Evolutionary conservation across 2,888 invertebrate genomes (phyloP).

Genomic region (Silvanus unidentatus): DNA sequence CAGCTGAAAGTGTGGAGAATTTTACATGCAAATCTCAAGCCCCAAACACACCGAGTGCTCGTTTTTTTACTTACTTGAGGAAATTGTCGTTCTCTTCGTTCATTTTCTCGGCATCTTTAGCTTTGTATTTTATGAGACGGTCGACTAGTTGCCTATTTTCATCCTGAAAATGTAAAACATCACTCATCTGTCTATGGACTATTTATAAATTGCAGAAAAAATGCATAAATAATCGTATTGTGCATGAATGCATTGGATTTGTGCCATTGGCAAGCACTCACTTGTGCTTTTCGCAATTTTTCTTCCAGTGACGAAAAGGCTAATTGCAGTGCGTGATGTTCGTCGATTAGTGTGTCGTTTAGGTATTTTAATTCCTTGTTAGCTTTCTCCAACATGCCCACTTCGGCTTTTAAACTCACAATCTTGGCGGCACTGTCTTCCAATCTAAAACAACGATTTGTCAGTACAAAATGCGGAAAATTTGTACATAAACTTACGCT

Average conservation of each 20-base stretch:
- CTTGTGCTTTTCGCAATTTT: slow-evolving; percentile 76
- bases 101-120: slow-evolving; percentile 91
- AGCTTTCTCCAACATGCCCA: slow-evolving; percentile 64
- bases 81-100: slow-evolving; percentile 96
- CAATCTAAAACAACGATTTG: slow-evolving; percentile 49
- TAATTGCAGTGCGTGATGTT: slow-evolving; percentile 89
- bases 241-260: too few relatives aligned
- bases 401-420: slow-evolving; percentile 64
- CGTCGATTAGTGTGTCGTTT: slow-evolving; percentile 86
- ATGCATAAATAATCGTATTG: too few relatives aligned
- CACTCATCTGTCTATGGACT: not conserved
- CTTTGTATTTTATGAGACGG: slow-evolving; percentile 84
- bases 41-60: too few relatives aligned
- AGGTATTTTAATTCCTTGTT: slow-evolving; percentile 72
- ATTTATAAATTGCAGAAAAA: not conserved
- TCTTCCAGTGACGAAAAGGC: slow-evolving; percentile 87
- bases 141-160: slow-evolving; percentile 83
- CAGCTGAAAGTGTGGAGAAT: not conserved
- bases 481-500: slow-evolving; percentile 47
- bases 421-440: slow-evolving; percentile 62
- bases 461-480: not conserved
- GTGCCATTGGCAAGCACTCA: too few relatives aligned
- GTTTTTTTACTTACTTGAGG: slow-evolving; percentile 69
- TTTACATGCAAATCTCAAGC: not conserved
- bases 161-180: slow-evolving; percentile 51